Base-by-base conservation (phyloP, 2,888 invertebrate species). In the Dicycla oo region DNA sequence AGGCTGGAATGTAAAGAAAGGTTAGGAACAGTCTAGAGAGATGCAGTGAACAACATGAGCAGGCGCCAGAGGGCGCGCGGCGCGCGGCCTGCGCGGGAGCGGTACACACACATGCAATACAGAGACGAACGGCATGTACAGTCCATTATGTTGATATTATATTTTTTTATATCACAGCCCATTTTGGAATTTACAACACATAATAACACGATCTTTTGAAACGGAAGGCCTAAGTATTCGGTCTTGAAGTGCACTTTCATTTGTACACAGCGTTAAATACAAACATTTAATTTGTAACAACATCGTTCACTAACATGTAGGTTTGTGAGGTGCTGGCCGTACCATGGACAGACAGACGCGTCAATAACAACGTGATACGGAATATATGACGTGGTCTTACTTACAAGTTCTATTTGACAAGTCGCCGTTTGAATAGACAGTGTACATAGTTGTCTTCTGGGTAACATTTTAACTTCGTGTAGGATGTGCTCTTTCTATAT, bases 101-200 rank as follows among this genome's bases (percentile, higher is more conserved):
- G 91, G 87, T 86, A 91, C 88, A 93, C 89, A 92, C 86, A 89
- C 84, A 91, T 90, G 91, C 91, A 91, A 91, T 91, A 96, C 80
- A 96, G 95, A 96, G 93, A 97, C 96, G 93, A 96, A 96, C 97
- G 97, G 97, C 96, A 97, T 97, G 97, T 97, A 97, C 97, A 97
- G 96, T 97, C 96, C 94, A 96, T 96, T 94, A 97, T 96, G 96
- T 96, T 96, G 97, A 97, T 93, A 94, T 96, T 93, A 93, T 94
- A 93, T 86, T 93, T 82, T n/a, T 94, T 95, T 97, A 97, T 97
- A 97, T 97, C 97, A 97, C 97, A 97, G 97, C 97, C 97, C 97
- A 97, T 97, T 89, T 97, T 97, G 97, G 97, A 97, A 97, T 97
- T 97, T 97, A 95, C 94, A 95, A 95, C 95, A 95, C 92, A 95